A percentile compares a stretch with the other conserved stretches of the same genome.
phyloP scores from a whole-genome alignment of 1,140 invertebrate genomes.

The Frieseomelitta varia region DNA sequence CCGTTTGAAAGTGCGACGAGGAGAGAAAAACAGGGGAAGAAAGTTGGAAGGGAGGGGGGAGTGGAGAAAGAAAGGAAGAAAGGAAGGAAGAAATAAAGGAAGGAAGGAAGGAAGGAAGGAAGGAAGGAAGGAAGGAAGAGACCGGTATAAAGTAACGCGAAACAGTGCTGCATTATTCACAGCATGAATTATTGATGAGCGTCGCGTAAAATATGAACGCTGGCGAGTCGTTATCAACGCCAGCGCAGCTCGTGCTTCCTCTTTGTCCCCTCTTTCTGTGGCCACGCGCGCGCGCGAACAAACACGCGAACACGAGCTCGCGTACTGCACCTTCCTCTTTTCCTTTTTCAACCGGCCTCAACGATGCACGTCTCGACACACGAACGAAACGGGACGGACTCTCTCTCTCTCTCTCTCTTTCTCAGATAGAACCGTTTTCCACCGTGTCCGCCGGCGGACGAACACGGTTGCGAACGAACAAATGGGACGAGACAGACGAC shows the following conservation, averaged over 20 bases:
- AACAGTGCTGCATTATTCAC: conserved; percentile 80
- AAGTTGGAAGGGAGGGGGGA: neutral
- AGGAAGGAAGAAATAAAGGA: conserved; percentile 1
- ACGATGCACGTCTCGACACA: neutral
- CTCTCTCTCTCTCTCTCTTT: too few species aligned
- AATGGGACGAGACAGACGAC: conserved; percentile 73
- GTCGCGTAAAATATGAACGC: conserved; percentile 79
- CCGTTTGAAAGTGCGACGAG: neutral
- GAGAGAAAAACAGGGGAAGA: neutral
- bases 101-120: conserved; percentile 32
- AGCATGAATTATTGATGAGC: conserved; percentile 81
- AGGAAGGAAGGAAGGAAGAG: conserved; percentile 48
- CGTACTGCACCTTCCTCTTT: neutral
- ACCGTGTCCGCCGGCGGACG: neutral
- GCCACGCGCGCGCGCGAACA: neutral
- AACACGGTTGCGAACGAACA: conserved; percentile 54
- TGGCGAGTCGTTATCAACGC: conserved; percentile 80
- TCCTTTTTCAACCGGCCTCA: conserved; percentile 2
- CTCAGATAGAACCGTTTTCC: conserved; percentile 48
- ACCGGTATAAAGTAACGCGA: conserved; percentile 76
- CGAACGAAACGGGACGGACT: conserved; percentile 23
- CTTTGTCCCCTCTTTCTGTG: conserved; percentile 21
- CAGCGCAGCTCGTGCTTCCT: conserved; percentile 70
- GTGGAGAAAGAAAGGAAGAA: neutral
- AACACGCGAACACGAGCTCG: conserved; percentile 1